Conservation (phyloP, 2,797 vertebrate species). For the Scarus forsteni region DNA sequence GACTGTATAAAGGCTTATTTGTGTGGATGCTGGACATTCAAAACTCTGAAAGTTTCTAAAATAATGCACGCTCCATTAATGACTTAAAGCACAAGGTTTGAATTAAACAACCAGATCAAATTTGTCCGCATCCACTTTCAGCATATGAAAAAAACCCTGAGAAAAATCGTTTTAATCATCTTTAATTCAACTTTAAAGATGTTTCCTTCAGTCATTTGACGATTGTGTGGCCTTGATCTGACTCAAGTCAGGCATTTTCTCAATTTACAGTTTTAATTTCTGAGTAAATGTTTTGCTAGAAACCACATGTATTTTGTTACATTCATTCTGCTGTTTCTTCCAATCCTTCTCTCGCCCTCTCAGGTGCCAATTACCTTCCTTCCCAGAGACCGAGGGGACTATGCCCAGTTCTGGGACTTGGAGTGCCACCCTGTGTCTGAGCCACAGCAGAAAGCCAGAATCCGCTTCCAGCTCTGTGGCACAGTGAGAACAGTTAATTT, state of each 20-base stretch:
- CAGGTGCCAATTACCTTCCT: constrained; percentile 92
- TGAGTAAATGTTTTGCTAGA: no score
- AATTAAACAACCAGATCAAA: not conserved
- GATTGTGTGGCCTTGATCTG: not conserved
- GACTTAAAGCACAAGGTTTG: not conserved
- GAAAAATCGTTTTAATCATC: not conserved
- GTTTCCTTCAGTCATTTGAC: not conserved
- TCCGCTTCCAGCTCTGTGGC: constrained; percentile 93
- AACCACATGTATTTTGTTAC: not conserved
- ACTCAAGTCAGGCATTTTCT: not conserved
- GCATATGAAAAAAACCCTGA: not conserved
- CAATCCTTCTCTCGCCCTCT: not conserved
- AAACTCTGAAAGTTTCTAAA: no score
- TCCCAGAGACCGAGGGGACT: constrained; percentile 91
- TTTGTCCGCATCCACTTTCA: not conserved
- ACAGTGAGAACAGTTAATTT: constrained; percentile 80
- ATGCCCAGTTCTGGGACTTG: constrained; percentile 96
- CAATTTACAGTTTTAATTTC: no score
- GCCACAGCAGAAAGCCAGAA: constrained; percentile 86
- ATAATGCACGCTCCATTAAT: not conserved
- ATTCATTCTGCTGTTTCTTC: not conserved
- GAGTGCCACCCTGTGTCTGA: constrained; percentile 91
- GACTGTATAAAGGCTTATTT: no score
- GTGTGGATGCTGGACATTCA: no score
- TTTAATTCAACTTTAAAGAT: not conserved